Evolutionary conservation across 2,888 invertebrate genomes (phyloP).

Genomic region (Lithophane socia): DNA sequence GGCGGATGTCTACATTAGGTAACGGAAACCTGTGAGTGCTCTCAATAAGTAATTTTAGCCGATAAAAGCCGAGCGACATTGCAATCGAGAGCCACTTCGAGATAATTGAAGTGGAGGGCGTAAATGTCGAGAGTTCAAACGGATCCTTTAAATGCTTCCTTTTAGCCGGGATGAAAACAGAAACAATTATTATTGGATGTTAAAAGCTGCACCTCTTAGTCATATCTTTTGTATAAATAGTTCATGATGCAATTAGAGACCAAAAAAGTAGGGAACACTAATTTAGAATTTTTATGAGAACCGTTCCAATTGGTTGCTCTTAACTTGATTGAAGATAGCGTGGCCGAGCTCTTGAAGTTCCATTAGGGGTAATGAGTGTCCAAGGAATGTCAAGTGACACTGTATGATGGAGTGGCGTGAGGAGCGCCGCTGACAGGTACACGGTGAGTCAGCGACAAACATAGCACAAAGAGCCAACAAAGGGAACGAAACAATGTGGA

Average conservation of each 20-base stretch:
- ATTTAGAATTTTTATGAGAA: slow-evolving; percentile 73
- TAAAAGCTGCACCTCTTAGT: slow-evolving; percentile 74
- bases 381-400: slow-evolving; percentile 82
- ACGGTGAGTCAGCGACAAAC: slow-evolving; percentile 82
- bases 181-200: slow-evolving; percentile 66
- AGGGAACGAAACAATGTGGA: slow-evolving; percentile 67
- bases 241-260: slow-evolving; percentile 65
- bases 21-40: slow-evolving; percentile 84
- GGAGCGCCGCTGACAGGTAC: slow-evolving; percentile 86
- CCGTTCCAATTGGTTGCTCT: slow-evolving; percentile 72
- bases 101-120: slow-evolving; percentile 77
- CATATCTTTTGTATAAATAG: slow-evolving; percentile 67
- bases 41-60: slow-evolving; percentile 80
- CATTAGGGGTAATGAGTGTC: slow-evolving; percentile 86
- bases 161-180: slow-evolving; percentile 67
- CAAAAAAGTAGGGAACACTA: slow-evolving; percentile 61
- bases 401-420: slow-evolving; percentile 83
- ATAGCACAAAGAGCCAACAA: slow-evolving; percentile 71
- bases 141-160: slow-evolving; percentile 69
- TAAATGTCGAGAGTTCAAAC: slow-evolving; percentile 69
- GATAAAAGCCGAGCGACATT: slow-evolving; percentile 77
- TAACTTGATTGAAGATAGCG: slow-evolving; percentile 78
- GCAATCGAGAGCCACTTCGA: slow-evolving; percentile 72
- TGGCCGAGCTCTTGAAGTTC: slow-evolving; percentile 79
- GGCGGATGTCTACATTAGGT: slow-evolving; percentile 85